A percentile compares a stretch with the other conserved stretches of the same genome.
Evolutionary conservation across 2,797 vertebrate genomes (phyloP).

Genomic region (Gadopsis bispinosus): DNA sequence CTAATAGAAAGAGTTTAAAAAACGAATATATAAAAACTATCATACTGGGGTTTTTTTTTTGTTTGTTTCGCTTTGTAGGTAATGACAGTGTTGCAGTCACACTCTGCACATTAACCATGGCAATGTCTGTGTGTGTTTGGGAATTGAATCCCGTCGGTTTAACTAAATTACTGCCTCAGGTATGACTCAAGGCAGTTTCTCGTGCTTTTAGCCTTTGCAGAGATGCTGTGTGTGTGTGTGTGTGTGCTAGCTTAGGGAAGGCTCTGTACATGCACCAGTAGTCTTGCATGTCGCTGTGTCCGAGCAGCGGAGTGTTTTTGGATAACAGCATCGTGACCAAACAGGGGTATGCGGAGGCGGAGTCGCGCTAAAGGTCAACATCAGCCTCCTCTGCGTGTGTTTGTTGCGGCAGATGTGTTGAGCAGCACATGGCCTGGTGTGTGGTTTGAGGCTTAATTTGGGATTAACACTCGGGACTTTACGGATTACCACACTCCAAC

Average conservation of each 20-base stretch:
- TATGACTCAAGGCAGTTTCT: constrained; percentile 20
- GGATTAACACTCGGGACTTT: constrained; percentile 75
- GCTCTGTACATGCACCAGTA: neutral
- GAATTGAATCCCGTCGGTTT: constrained; percentile 7
- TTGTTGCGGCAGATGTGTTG: constrained; percentile 50
- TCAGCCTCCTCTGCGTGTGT: constrained; percentile 16
- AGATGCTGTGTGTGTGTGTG: neutral
- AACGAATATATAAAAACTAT: neutral
- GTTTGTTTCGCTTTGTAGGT: neutral
- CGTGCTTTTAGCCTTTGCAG: constrained; percentile 6
- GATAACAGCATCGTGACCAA: constrained; percentile 33
- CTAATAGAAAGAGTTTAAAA: neutral
- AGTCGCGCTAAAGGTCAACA: constrained; percentile 53
- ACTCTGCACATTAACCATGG: neutral
- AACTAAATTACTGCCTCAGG: constrained; percentile 31
- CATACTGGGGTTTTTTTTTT: neutral
- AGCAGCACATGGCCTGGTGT: constrained; percentile 66
- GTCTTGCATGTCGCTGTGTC: constrained; percentile 2
- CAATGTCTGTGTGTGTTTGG: neutral
- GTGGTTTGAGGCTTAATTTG: constrained; percentile 69
- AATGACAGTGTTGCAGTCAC: neutral
- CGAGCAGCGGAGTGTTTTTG: constrained; percentile 5
- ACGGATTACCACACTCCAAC: constrained; percentile 71
- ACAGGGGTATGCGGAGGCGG: constrained; percentile 26
- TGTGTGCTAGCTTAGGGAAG: neutral